Evolutionary conservation across 2,888 invertebrate genomes (phyloP), one percentile per base, ranked within the genome.

Genomic region (Chymomyza amoena): DNA sequence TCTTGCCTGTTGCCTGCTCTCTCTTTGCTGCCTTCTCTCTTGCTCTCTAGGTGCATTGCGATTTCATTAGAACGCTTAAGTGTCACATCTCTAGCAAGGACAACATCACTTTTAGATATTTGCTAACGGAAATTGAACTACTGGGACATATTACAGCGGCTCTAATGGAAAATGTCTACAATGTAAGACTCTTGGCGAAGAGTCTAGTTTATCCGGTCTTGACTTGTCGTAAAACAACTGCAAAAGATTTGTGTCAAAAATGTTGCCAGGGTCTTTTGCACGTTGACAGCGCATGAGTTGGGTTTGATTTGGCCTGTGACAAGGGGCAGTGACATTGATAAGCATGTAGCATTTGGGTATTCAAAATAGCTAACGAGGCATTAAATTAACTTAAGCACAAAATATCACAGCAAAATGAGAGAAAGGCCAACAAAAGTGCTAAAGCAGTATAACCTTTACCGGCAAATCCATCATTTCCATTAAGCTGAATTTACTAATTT

Each of bases 81-180:
- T 54, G 18, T 54, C 20, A 18, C 20, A 54, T 54, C 54, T 18
- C 20, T 4, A 20, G 39, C 39, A 13, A 2, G 2, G 39, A 45
- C 39, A 45, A 45, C 39, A 20, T 20, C 45, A 36, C 79, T 75
- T 81, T 80, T 87, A 87, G 87, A 87, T 84, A 79, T 83, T 83
- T 87, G 78, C 80, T 72, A 72, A 83, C 78, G 82, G 85, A 83
- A 83, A 83, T 87, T 74, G 87, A 82, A 84, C 87, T 87, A 69
- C 70, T 60, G 39, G 79, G 77, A 78, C 76, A 69, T 69, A 70
- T 69, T 64, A 36, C 64, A 73, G 72, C 60, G 64, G 63, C 50
- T 50, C 80, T 80, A 78, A 79, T 80, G 76, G 81, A 79, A 72
- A 76, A 72, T 4, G 70, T 72, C 69, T 73, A 57, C 78, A 73